Percentiles rank a stretch among this genome's conserved stretches.
phyloP scores from a whole-genome alignment of 2,888 invertebrate species.

The Caenorhabditis drosophilae region DNA sequence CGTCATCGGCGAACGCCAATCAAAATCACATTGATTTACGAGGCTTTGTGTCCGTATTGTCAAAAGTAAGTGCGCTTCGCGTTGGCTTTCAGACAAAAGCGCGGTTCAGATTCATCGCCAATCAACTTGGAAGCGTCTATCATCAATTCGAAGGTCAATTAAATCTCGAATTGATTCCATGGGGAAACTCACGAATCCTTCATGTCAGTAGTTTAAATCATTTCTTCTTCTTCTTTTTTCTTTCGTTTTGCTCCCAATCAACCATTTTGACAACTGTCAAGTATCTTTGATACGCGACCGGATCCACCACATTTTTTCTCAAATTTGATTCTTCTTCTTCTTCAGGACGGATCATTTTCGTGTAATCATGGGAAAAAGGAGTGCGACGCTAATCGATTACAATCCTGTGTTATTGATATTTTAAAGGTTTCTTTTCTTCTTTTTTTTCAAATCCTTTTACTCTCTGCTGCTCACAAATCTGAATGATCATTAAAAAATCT shows the following conservation, averaged over 20 bases:
- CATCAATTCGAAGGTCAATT: constrained; percentile 60
- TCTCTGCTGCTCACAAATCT: neutral
- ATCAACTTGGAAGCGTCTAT: constrained; percentile 63
- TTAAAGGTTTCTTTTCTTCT: constrained; percentile 48
- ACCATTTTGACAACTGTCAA: too few species aligned
- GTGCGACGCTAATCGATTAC: constrained; percentile 67
- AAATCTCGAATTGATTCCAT: constrained; percentile 64
- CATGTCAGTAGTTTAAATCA: constrained; percentile 41
- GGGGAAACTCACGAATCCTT: constrained; percentile 65
- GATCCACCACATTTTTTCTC: neutral
- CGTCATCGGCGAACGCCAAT: constrained; percentile 56
- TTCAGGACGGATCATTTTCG: constrained; percentile 66
- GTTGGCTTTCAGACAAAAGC: neutral
- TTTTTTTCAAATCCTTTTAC: neutral
- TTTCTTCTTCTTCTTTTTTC: too few species aligned
- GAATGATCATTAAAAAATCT: neutral
- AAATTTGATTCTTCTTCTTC: neutral
- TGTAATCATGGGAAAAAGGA: constrained; percentile 68
- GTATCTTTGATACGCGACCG: neutral
- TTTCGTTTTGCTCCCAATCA: too few species aligned
- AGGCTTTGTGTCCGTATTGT: constrained; percentile 67
- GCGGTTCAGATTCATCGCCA: constrained; percentile 60
- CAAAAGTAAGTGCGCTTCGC: constrained; percentile 47
- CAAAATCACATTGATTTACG: constrained; percentile 66
- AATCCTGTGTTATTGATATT: constrained; percentile 65